Conservation (phyloP, 2,888 invertebrate genomes). For the Patella pellucida region DNA sequence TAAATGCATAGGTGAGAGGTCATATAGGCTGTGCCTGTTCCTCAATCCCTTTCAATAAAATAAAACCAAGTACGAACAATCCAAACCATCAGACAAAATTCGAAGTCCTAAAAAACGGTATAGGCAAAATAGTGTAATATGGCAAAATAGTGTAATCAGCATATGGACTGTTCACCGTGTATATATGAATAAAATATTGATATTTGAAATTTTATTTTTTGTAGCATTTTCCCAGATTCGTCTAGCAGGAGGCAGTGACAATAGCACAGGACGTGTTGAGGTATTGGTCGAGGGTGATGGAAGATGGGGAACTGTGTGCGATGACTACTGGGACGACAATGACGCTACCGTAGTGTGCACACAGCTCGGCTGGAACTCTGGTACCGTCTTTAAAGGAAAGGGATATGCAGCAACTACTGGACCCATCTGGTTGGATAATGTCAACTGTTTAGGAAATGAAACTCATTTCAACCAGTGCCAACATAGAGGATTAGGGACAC, state of each 20-base stretch:
- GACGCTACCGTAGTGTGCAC: constrained; percentile 51
- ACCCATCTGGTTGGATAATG: constrained; percentile 59
- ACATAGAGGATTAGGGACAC: constrained; percentile 48
- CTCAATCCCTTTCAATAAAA: too few species aligned
- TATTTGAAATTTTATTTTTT: constrained; percentile 2
- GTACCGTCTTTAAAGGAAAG: constrained; percentile 40
- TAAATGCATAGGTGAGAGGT: too few species aligned
- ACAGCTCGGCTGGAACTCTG: constrained; percentile 47
- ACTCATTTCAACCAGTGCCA: constrained; percentile 43
- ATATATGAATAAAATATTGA: too few species aligned
- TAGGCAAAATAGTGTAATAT: too few species aligned
- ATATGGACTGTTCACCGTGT: too few species aligned
- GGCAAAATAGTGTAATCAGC: too few species aligned
- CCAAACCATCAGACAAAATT: too few species aligned
- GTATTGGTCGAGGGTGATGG: constrained; percentile 69
- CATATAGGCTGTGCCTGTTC: too few species aligned
- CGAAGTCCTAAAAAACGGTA: too few species aligned
- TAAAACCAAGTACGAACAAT: too few species aligned
- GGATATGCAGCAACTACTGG: constrained; percentile 47
- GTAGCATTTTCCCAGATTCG: constrained; percentile 74
- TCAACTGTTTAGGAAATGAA: constrained; percentile 52
- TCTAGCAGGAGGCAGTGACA: constrained; percentile 75
- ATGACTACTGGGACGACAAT: constrained; percentile 51
- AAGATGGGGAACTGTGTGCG: constrained; percentile 57
- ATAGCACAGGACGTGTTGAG: constrained; percentile 79